Base-by-base conservation (phyloP, 2,888 invertebrate species). In the Aradus depressus region DNA sequence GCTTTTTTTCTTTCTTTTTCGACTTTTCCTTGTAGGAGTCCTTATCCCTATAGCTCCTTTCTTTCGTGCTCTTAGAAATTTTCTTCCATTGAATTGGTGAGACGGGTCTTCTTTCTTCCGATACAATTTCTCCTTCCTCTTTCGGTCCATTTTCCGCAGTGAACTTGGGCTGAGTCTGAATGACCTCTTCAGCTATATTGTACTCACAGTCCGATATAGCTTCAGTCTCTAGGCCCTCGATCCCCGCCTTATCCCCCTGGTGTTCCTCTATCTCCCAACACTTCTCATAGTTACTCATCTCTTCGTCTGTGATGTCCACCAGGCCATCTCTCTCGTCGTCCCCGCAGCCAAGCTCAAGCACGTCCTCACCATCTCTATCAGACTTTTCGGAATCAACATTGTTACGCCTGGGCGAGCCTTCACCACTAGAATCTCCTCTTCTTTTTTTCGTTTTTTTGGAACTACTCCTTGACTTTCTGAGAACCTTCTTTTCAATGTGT, bases 141-240 rank as follows among this genome's bases (percentile, higher is more conserved):
- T 61, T 61, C 5, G 54, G 59, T 48, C 58, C 57, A 57, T 63
- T 62, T 55, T 64, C 60, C 59, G 59, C 58, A 19, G 52, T 50
- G 21, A 50, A 53, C 19, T 57, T 54, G 6, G 42, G 42, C 14
- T 60, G 56, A 38, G 51, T 44, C 21, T 63, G 58, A 54, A 60
- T 21, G 47, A 56, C 54, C 57, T 57, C 51, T 60, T 64, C 58
- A 50, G 38, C 45, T 58, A 61, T 26, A 53, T 61, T 76, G 56
- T 77, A 77, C 62, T 80, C 81, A 56, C 82, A 82, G 62, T 81
- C 81, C 0, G 84, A 84, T 59, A 84, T 82, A 65, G 82, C 70
- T 67, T 84, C 84, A 0, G 83, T 83, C 60, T 79, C 82, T 57
- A 83, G 73, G 2, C 77, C 81, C 59, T 71, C 74, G 50, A 75